Base-by-base conservation (phyloP, 2,888 invertebrate species). In the Yponomeuta plumbellus region DNA sequence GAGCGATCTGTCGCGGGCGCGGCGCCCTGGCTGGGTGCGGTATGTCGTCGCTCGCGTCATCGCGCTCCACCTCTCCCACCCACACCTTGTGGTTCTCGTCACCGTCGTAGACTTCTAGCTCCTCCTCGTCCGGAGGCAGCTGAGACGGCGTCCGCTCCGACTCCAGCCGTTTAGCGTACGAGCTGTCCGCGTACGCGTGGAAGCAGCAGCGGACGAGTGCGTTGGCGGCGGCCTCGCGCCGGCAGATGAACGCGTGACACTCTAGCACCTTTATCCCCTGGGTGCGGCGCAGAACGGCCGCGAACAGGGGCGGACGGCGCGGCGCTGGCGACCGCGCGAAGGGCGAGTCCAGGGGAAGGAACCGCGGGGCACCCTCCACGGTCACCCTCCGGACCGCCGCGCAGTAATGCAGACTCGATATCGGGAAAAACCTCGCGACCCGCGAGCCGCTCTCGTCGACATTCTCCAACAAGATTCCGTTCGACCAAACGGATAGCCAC, bases 201-300 rank as follows among this genome's bases (percentile, higher is more conserved):
- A 99, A 99, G 89, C 98, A 98, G 87, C 98, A 98, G 75, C 98
- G 93, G 71, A 99, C 99, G 79, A 99, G 93, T 74, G 99, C 99
- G 86, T 99, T 98, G 70, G 99, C 99, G 63, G 99, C 99, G 81
- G 97, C 96, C 85, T 98, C 97, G 68, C 98, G 94, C 75, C 98
- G 97, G 88, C 98, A 98, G 79, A 99, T 97, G 88, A 99, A 99
- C 71, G 98, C 98, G 91, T 99, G 99, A 91, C 99, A 99, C 91
- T 99, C 99, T 70, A 99, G 93, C 67, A 98, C 98, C 88, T 99
- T 99, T 75, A 99, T 98, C 66, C 99, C 99, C 65, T 97, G 96
- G 63, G 98, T 99, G 72, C 99, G 94, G 64, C 99, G 94, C 74
- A 99, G 92, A 70, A 99, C 99, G 75, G 98, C 98, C 59, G 99